Evolutionary conservation across 2,888 invertebrate genomes (phyloP).

Genomic region (Actias luna): DNA sequence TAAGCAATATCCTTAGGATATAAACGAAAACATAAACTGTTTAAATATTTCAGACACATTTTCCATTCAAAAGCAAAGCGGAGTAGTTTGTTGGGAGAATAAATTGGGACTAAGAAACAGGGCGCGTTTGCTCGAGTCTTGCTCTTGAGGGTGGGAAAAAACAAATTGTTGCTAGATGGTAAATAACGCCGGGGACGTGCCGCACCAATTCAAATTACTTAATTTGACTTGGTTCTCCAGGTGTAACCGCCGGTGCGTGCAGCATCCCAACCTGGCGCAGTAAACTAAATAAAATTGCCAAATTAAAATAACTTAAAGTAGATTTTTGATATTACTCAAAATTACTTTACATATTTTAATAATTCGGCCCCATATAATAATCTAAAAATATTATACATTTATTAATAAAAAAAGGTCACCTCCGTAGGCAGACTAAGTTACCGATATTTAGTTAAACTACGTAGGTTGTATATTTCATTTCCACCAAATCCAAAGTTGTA

Average conservation of each 20-base stretch:
- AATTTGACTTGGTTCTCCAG: constrained; percentile 58
- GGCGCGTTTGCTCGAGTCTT: constrained; percentile 63
- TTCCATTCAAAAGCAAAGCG: constrained; percentile 64
- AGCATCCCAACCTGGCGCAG: constrained; percentile 32
- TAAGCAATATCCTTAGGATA: constrained; percentile 55
- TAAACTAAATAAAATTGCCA: constrained; percentile 27
- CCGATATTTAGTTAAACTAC: no score
- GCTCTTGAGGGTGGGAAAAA: constrained; percentile 62
- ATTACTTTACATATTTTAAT: not conserved
- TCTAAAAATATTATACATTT: not conserved
- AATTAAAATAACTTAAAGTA: constrained; percentile 57
- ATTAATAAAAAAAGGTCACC: not conserved
- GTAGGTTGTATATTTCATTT: no score
- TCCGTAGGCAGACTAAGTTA: no score
- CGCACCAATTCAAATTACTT: constrained; percentile 67
- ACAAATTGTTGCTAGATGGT: constrained; percentile 76
- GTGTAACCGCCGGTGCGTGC: constrained; percentile 40
- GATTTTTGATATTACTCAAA: not conserved
- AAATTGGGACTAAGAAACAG: constrained; percentile 76
- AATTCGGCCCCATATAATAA: not conserved
- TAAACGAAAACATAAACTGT: constrained; percentile 63
- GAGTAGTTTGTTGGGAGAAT: constrained; percentile 73
- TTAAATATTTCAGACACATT: constrained; percentile 72
- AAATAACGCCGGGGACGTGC: constrained; percentile 72
- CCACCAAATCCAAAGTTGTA: no score